These are phyloP conservation scores for Agrotis ipsilon DNA, from an alignment of 2,888 invertebrate genomes.

Conservation along the genomic window DNA sequence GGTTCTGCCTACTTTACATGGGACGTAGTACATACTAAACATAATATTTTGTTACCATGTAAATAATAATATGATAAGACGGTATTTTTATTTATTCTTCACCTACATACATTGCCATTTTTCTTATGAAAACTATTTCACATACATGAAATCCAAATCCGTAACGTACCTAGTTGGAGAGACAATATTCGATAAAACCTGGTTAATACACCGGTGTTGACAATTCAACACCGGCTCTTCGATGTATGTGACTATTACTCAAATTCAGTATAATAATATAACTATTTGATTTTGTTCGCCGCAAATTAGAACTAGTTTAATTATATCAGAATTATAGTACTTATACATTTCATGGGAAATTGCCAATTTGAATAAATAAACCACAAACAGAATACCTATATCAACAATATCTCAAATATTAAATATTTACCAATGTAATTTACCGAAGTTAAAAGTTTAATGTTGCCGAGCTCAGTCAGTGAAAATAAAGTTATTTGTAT, in stretches of 20 bases:
- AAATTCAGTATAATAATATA: neutral
- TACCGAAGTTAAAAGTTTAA: neutral
- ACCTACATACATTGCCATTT: neutral
- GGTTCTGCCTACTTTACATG: constrained; percentile 1
- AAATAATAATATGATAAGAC: neutral
- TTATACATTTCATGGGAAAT: constrained; percentile 1
- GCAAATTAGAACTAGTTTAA: neutral
- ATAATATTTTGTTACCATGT: neutral
- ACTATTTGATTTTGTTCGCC: neutral
- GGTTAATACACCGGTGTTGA: too few relatives aligned
- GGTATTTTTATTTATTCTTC: neutral
- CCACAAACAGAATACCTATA: neutral
- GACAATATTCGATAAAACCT: too few relatives aligned
- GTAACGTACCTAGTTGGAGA: too few relatives aligned
- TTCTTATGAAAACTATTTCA: too few relatives aligned
- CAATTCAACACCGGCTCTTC: neutral
- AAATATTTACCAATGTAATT: neutral
- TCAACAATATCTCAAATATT: neutral
- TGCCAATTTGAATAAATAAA: neutral
- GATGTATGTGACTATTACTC: constrained; percentile 17
- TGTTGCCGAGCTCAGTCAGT: neutral
- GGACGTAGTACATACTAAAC: neutral
- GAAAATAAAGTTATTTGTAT: neutral
- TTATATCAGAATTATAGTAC: neutral
- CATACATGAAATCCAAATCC: too few relatives aligned